phyloP scores from a whole-genome alignment of 2,113 vertebrate species.

The Cottus gobio region DNA sequence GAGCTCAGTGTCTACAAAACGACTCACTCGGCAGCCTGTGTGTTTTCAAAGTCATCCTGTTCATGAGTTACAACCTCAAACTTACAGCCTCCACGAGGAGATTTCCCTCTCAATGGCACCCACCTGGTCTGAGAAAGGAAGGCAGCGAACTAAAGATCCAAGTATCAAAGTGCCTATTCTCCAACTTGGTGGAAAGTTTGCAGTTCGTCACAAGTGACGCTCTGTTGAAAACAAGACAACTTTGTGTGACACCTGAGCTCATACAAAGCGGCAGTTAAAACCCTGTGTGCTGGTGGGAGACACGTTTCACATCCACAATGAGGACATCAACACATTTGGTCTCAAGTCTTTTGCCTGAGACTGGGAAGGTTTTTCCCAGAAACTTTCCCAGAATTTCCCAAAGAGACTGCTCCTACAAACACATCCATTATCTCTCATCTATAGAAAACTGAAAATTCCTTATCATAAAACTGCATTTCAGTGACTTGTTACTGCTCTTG shows the following conservation, averaged over 20 bases:
- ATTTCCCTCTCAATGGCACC: conserved; percentile 76
- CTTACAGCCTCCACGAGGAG: conserved; percentile 51
- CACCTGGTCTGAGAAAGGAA: conserved; percentile 74
- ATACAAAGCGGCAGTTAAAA: conserved; percentile 44
- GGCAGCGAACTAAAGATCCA: conserved; percentile 30
- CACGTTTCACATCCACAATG: conserved; percentile 58
- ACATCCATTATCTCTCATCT: conserved; percentile 14
- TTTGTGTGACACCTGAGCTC: conserved; percentile 72
- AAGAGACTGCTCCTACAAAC: conserved; percentile 19
- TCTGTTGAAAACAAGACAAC: conserved; percentile 69
- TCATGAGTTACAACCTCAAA: conserved; percentile 71
- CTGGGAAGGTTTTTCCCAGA: conserved; percentile 16
- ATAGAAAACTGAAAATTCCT: conserved; percentile 29
- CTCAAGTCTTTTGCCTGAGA: conserved; percentile 45
- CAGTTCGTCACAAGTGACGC: conserved; percentile 62
- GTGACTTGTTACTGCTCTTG: conserved; percentile 28
- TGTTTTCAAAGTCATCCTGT: conserved; percentile 66
- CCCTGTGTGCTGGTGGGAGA: conserved; percentile 30
- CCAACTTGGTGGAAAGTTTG: conserved; percentile 68
- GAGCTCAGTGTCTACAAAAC: conserved; percentile 75
- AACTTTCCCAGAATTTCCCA: conserved; percentile 32
- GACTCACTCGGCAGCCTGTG: conserved; percentile 57
- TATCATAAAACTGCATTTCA: conserved; percentile 22
- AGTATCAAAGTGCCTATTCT: conserved; percentile 71
- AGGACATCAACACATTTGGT: conserved; percentile 57